Evolutionary conservation across 2,888 invertebrate species (phyloP).

Genomic region (Allophyes oxyacanthae): DNA sequence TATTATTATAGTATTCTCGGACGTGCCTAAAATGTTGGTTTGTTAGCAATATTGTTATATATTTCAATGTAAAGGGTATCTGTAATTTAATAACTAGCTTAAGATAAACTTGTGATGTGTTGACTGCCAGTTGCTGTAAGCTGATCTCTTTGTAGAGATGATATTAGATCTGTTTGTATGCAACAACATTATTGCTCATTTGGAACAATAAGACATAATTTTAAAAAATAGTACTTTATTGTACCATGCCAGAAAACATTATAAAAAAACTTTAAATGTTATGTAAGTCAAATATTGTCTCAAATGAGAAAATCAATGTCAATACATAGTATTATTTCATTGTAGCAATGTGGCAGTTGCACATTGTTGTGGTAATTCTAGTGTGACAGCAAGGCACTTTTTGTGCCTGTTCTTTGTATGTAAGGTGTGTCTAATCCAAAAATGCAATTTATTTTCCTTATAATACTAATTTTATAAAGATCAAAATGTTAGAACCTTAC

Average conservation of each 20-base stretch:
- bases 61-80: slow-evolving; percentile 61
- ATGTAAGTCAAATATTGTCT: slow-evolving; percentile 40
- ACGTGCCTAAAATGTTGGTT: slow-evolving; percentile 85
- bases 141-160: slow-evolving; percentile 45
- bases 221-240: background rate
- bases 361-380: slow-evolving; percentile 51
- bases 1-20: slow-evolving; percentile 78
- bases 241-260: slow-evolving; percentile 3
- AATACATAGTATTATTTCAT: slow-evolving; percentile 56
- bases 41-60: slow-evolving; percentile 76
- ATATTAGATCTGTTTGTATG: slow-evolving; percentile 58
- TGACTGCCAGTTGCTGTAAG: slow-evolving; percentile 52
- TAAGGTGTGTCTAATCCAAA: slow-evolving; percentile 52
- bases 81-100: slow-evolving; percentile 56
- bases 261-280: slow-evolving; percentile 10
- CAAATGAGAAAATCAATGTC: slow-evolving; percentile 47
- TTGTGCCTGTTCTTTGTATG: slow-evolving; percentile 39
- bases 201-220: slow-evolving; percentile 40
- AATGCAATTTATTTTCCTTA: slow-evolving; percentile 51
- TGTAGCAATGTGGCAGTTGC: slow-evolving; percentile 49
- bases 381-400: slow-evolving; percentile 47
- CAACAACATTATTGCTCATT: slow-evolving; percentile 45
- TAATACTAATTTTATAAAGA: slow-evolving; percentile 40
- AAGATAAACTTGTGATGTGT: slow-evolving; percentile 54
- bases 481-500: slow-evolving; percentile 41